Evolutionary conservation across 2,113 vertebrate species (phyloP).

Genomic region (Rhadina sibilatrix): DNA sequence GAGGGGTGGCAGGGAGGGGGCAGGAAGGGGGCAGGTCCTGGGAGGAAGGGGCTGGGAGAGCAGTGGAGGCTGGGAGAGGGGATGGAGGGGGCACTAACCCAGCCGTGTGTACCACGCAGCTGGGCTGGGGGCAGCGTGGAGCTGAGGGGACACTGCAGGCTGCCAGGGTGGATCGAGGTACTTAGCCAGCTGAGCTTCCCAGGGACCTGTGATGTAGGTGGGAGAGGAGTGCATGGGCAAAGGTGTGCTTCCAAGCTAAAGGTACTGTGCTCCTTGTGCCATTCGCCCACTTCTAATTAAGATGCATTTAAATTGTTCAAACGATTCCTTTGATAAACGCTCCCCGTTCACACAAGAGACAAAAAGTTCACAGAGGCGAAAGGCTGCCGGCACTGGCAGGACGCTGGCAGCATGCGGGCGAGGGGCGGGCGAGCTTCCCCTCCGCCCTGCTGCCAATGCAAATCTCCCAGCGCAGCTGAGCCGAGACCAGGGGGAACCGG

Average conservation of each 20-base stretch:
- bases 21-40: neutral
- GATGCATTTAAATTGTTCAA: constrained; percentile 15
- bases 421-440: constrained; percentile 9
- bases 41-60: neutral
- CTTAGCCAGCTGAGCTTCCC: neutral
- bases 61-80: neutral
- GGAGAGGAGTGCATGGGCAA: neutral
- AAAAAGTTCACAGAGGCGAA: constrained; percentile 54
- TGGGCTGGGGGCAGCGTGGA: neutral
- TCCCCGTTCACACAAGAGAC: constrained; percentile 30
- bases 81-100: neutral
- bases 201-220: neutral
- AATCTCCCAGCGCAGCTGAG: constrained; percentile 16
- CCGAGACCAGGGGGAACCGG: neutral
- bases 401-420: neutral
- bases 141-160: neutral
- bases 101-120: fast-evolving
- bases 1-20: neutral
- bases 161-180: neutral
- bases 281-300: constrained; percentile 5
- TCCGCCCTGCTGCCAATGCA: constrained; percentile 28
- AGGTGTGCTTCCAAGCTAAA: neutral
- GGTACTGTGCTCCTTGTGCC: neutral
- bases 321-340: neutral
- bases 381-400: constrained; percentile 18